Percentiles rank a stretch among this genome's conserved stretches.
Evolutionary conservation across 2,797 vertebrate genomes (phyloP).

Genomic region (Columba guinea): DNA sequence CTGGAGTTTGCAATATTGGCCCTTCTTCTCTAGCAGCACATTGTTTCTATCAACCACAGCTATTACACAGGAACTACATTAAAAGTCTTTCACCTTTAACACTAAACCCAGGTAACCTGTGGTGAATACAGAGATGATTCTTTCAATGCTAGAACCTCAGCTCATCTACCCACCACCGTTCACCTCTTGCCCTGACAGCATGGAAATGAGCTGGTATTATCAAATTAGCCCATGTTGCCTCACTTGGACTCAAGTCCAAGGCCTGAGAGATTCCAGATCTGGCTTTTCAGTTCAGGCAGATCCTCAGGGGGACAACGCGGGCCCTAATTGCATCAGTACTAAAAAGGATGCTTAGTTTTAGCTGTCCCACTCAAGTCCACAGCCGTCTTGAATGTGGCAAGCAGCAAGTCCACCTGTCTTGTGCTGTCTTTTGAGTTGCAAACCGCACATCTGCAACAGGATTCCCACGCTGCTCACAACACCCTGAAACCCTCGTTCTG

Average conservation of each 20-base stretch:
- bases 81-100: neutral
- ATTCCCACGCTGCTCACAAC: neutral
- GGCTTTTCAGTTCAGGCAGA: neutral
- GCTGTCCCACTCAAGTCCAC: neutral
- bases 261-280: neutral
- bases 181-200: neutral
- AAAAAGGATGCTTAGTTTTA: neutral
- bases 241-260: neutral
- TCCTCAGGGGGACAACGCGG: neutral
- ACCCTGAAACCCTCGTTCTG: neutral
- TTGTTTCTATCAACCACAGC: neutral
- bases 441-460: neutral
- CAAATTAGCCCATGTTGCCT: neutral
- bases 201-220: neutral
- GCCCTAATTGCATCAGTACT: neutral
- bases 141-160: neutral
- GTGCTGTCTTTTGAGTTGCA: neutral
- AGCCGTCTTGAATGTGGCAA: neutral
- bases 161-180: neutral
- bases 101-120: neutral
- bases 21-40: neutral
- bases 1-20: neutral
- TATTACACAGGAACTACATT: neutral
- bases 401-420: neutral
- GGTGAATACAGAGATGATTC: neutral